Evolutionary conservation across 35 echinoderm and acorn worm species (phyloP).

Genomic region (Strongylocentrotus purpuratus): DNA sequence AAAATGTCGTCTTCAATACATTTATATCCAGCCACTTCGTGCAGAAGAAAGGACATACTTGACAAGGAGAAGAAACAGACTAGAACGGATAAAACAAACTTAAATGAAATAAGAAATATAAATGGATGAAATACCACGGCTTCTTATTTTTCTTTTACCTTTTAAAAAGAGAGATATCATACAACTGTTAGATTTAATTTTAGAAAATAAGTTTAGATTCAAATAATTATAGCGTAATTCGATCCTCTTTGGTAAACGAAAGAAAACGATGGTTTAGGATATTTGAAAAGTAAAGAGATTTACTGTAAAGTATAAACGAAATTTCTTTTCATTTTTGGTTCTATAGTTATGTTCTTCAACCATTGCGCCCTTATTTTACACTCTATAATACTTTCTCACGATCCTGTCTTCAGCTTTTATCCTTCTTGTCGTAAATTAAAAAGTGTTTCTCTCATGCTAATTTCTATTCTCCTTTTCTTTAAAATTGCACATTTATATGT

Average conservation of each 20-base stretch:
- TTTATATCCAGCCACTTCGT: not conserved
- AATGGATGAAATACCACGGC: not conserved
- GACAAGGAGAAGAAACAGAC: not conserved
- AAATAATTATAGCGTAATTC: not conserved
- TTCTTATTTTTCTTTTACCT: not conserved
- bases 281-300: too few relatives aligned
- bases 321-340: too few relatives aligned
- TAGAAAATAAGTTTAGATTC: not conserved
- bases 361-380: too few relatives aligned
- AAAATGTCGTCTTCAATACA: not conserved
- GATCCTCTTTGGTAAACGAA: not conserved
- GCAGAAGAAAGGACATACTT: not conserved
- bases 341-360: too few relatives aligned
- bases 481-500: too few relatives aligned
- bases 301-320: too few relatives aligned
- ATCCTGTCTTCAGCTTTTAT: too few relatives aligned
- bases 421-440: too few relatives aligned
- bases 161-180: not conserved
- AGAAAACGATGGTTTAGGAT: not conserved
- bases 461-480: too few relatives aligned
- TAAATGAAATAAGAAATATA: not conserved
- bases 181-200: not conserved
- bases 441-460: too few relatives aligned
- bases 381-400: too few relatives aligned
- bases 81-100: not conserved